Evolutionary conservation across 2,113 vertebrate genomes (phyloP).

Genomic region (Apus apus): DNA sequence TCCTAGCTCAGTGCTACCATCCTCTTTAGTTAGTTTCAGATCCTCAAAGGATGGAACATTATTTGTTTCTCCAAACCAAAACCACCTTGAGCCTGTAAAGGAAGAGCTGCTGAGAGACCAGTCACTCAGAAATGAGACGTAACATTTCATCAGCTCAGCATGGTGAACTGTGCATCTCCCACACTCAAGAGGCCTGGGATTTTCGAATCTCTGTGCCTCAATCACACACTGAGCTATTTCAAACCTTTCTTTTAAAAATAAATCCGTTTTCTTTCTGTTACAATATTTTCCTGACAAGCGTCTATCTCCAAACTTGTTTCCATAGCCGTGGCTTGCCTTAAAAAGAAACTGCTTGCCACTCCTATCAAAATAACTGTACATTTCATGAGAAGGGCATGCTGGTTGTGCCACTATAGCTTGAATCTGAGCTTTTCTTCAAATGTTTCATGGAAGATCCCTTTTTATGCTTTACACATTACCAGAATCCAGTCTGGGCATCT

Average conservation of each 20-base stretch:
- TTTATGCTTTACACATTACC: not conserved
- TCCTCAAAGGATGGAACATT: not conserved
- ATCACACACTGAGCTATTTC: not conserved
- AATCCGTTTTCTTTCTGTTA: not conserved
- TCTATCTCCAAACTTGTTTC: not conserved
- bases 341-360: not conserved
- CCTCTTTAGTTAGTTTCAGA: not conserved
- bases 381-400: not conserved
- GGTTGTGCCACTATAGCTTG: not conserved
- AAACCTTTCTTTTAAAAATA: not conserved
- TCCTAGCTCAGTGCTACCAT: not conserved
- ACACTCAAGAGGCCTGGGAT: not conserved
- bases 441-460: not conserved
- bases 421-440: not conserved
- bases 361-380: not conserved
- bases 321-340: not conserved
- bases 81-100: rapidly evolving
- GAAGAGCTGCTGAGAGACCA: not conserved
- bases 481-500: not conserved
- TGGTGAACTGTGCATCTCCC: not conserved
- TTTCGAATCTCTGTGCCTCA: not conserved
- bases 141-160: not conserved
- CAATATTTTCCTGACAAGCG: not conserved
- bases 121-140: not conserved
- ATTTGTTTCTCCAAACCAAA: not conserved